phyloP scores from a whole-genome alignment of 2,797 vertebrate species.

The Neosilurus mollespiculum region DNA sequence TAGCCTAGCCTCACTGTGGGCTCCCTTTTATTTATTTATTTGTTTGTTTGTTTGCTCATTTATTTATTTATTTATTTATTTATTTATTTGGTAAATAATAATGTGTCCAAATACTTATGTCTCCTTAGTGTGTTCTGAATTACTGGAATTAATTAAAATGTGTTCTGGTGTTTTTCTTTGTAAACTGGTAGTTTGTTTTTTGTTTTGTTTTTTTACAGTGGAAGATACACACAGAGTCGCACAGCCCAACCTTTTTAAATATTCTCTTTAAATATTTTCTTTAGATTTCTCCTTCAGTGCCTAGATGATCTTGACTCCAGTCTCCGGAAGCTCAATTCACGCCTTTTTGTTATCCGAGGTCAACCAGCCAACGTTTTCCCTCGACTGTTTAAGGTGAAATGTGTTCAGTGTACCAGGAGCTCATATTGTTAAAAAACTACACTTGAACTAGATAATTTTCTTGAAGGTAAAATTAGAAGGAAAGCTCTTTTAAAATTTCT shows the following conservation, averaged over 20 bases:
- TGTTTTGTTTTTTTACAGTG: background rate
- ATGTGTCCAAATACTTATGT: background rate
- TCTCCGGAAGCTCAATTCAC: constrained; percentile 78
- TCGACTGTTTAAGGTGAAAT: constrained; percentile 75
- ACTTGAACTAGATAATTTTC: background rate
- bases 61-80: no score
- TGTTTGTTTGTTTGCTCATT: no score
- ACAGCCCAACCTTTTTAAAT: background rate
- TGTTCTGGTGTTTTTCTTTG: background rate
- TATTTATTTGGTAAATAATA: no score
- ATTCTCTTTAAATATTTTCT: background rate
- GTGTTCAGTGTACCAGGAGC: background rate
- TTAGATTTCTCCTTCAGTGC: constrained; percentile 79
- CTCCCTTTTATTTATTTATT: no score
- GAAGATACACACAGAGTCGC: background rate
- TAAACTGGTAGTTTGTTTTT: background rate
- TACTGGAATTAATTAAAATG: background rate
- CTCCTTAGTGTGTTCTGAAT: background rate
- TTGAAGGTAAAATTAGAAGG: background rate
- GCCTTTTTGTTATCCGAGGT: constrained; percentile 79
- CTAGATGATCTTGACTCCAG: constrained; percentile 77
- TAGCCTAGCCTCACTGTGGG: background rate
- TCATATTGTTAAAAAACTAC: background rate
- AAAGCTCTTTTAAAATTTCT: background rate
- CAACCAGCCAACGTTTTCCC: constrained; percentile 81